Conservation (phyloP, 2,888 invertebrate genomes). For the Eueremaeus valkanovi region DNA sequence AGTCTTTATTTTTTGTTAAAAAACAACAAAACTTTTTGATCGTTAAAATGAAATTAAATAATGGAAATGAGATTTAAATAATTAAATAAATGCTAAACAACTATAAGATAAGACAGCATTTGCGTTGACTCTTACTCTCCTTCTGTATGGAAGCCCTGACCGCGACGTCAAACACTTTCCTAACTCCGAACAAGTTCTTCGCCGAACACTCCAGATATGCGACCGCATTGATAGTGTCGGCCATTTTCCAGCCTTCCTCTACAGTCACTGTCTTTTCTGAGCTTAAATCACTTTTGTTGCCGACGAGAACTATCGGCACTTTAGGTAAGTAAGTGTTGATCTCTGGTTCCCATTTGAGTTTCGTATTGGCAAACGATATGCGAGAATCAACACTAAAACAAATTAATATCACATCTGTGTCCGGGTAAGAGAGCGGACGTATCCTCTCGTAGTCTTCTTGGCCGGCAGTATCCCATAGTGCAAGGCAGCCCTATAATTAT, state of each 20-base stretch:
- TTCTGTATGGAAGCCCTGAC: constrained; percentile 14
- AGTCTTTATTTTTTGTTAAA: too few relatives aligned
- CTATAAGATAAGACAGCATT: background rate
- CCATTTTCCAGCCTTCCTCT: constrained; percentile 35
- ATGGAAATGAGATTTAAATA: too few relatives aligned
- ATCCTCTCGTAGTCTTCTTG: constrained; percentile 32
- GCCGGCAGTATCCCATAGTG: constrained; percentile 58
- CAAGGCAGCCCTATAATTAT: constrained; percentile 5
- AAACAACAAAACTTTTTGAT: too few relatives aligned
- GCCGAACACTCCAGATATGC: constrained; percentile 29
- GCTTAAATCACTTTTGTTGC: constrained; percentile 11
- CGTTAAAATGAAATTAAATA: too few relatives aligned
- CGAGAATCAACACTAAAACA: constrained; percentile 32
- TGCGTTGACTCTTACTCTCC: background rate
- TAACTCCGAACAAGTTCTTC: background rate
- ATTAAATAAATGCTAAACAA: background rate
- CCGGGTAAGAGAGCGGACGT: constrained; percentile 19
- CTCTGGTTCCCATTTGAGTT: constrained; percentile 25
- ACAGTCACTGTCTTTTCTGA: constrained; percentile 50
- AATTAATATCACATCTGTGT: constrained; percentile 15
- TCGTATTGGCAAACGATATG: constrained; percentile 24
- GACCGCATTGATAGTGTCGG: constrained; percentile 18
- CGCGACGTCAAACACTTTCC: constrained; percentile 19
- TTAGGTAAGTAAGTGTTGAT: constrained; percentile 18
- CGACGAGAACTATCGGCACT: constrained; percentile 8